A percentile compares a stretch with the other conserved stretches of the same genome.
Conservation (phyloP, 1,140 invertebrate species). For the Plectrocnemia conspersa region DNA sequence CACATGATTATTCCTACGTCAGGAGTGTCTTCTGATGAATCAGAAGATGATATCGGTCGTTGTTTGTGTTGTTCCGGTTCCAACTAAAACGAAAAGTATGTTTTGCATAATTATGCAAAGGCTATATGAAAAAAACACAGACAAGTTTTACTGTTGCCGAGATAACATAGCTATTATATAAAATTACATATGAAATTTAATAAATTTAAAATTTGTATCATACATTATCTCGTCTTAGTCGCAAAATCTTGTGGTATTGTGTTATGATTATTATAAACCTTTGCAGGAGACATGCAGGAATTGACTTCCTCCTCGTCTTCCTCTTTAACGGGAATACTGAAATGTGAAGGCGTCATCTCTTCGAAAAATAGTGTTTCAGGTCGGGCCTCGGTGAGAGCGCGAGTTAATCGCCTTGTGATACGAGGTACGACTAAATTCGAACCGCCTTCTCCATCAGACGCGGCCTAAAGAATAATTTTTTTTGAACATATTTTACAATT, state of each 20-base stretch:
- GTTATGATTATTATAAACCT: too few species aligned
- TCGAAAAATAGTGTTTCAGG: conserved; percentile 45
- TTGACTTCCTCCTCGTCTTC: conserved; percentile 48
- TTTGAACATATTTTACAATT: conserved; percentile 5
- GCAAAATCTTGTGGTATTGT: too few species aligned
- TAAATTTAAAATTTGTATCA: too few species aligned
- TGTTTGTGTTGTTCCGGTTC: conserved; percentile 37
- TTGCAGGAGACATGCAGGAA: conserved; percentile 39
- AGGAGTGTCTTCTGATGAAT: conserved; percentile 24
- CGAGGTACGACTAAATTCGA: conserved; percentile 36
- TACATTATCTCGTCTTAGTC: too few species aligned
- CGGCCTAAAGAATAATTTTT: conserved; percentile 3
- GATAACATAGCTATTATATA: too few species aligned
- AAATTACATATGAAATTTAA: too few species aligned
- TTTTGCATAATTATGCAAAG: conserved; percentile 30
- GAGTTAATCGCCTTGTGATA: conserved; percentile 51
- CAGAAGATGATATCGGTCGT: conserved; percentile 33
- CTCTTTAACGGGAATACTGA: conserved; percentile 50
- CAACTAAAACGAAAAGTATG: conserved; percentile 36
- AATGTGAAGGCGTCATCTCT: conserved; percentile 48
- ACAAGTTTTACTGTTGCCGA: too few species aligned
- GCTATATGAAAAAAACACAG: too few species aligned
- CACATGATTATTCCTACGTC: not conserved
- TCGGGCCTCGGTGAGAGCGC: conserved; percentile 62
- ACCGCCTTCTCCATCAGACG: conserved; percentile 30